phyloP scores from a whole-genome alignment of 2,797 vertebrate species.

The Lerista edwardsae region DNA sequence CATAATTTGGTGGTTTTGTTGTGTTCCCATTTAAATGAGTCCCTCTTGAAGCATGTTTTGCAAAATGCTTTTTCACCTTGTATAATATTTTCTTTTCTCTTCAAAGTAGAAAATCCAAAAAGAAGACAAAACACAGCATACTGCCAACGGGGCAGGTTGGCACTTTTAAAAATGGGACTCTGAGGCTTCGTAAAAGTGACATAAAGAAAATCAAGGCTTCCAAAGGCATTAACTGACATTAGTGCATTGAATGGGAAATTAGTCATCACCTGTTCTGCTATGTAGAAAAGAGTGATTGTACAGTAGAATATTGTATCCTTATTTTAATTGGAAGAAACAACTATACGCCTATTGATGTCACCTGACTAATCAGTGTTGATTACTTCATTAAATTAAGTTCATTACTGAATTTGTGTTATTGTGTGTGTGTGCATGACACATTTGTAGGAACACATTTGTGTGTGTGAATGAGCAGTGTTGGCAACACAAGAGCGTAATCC shows the following conservation, averaged over 20 bases:
- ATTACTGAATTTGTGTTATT: too few relatives aligned
- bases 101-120: slow-evolving; percentile 79
- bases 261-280: background rate
- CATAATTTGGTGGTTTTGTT: slow-evolving; percentile 12
- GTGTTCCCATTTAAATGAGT: background rate
- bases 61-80: background rate
- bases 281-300: background rate
- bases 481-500: background rate
- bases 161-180: slow-evolving; percentile 91
- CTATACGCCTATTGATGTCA: background rate
- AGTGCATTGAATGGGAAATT: slow-evolving; percentile 12
- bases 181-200: slow-evolving; percentile 87
- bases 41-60: background rate
- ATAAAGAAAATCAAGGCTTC: slow-evolving; percentile 90
- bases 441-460: too few relatives aligned
- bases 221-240: slow-evolving; percentile 75
- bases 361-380: background rate
- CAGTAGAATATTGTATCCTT: background rate
- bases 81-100: slow-evolving; percentile 19
- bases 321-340: background rate
- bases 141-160: slow-evolving; percentile 87
- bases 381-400: too few relatives aligned
- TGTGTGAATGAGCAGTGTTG: too few relatives aligned
- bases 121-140: slow-evolving; percentile 70
- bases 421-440: too few relatives aligned